Evolutionary conservation across 35 echinoderm and acorn worm species (phyloP).

Genomic region (Holothuria glaberrima): DNA sequence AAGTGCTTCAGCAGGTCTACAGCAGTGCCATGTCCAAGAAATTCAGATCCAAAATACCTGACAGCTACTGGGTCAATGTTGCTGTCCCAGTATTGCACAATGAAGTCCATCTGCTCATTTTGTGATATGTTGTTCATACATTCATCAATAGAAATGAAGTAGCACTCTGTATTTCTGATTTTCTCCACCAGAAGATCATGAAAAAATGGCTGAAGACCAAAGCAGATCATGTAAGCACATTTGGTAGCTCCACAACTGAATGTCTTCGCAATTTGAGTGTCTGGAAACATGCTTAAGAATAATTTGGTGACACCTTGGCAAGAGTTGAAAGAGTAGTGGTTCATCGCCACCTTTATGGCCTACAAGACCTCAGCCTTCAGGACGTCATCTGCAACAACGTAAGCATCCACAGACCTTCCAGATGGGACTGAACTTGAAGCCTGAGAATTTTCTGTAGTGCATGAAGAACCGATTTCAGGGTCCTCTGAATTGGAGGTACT

Average conservation of each 20-base stretch:
- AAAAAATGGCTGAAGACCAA: background rate
- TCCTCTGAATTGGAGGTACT: too few species aligned
- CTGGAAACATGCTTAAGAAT: background rate
- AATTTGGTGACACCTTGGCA: background rate
- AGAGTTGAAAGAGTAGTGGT: background rate
- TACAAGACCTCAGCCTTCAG: background rate
- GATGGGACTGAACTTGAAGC: too few species aligned
- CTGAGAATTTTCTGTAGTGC: too few species aligned
- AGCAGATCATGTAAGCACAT: background rate
- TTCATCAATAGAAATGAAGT: background rate
- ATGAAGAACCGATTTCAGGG: too few species aligned
- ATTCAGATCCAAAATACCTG: background rate
- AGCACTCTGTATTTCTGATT: too few species aligned
- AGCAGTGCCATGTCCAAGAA: background rate
- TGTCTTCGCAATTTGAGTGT: background rate
- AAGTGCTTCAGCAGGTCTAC: conserved; percentile 17
- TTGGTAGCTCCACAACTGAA: conserved; percentile 17
- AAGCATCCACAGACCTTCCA: background rate
- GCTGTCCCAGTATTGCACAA: background rate
- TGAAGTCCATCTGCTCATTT: conserved; percentile 5
- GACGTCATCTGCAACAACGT: background rate
- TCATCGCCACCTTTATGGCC: background rate
- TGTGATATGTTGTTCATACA: conserved; percentile 10
- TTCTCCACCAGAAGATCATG: background rate
- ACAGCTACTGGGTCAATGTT: background rate